phyloP scores from a whole-genome alignment of 2,113 vertebrate species.

The Charadrius vociferus region DNA sequence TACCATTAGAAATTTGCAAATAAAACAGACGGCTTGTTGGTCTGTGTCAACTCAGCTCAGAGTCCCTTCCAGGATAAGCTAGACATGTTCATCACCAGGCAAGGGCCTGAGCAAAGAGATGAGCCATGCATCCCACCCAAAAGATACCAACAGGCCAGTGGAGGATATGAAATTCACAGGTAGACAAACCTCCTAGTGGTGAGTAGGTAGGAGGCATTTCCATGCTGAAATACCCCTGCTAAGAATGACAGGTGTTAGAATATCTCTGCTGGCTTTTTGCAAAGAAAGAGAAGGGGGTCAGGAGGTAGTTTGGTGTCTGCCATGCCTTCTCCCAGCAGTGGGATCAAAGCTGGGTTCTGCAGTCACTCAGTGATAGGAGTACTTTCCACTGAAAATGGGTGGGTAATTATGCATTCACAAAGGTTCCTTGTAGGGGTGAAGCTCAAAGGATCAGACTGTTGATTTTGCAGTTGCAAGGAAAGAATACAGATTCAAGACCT shows the following conservation, averaged over 20 bases:
- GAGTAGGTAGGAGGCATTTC: neutral
- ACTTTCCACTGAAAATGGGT: neutral
- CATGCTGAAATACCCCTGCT: neutral
- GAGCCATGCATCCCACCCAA: neutral
- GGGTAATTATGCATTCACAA: neutral
- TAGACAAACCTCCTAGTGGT: neutral
- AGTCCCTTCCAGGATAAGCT: neutral
- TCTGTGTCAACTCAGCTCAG: neutral
- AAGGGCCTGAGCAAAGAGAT: neutral
- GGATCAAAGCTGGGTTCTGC: neutral
- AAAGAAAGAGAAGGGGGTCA: neutral
- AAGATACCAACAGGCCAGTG: neutral
- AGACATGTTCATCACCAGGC: neutral
- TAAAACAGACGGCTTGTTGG: neutral
- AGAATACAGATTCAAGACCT: neutral
- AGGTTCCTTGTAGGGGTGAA: neutral
- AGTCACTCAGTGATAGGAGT: neutral
- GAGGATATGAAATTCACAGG: neutral
- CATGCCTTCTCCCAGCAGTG: neutral
- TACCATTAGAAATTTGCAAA: slow-evolving; percentile 3
- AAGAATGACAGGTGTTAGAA: neutral
- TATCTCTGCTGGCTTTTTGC: neutral
- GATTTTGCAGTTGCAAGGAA: neutral
- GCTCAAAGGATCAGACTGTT: neutral
- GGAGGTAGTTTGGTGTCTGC: neutral